phyloP scores from a whole-genome alignment of 1,140 invertebrate genomes.

The Laodelphax striatellus region DNA sequence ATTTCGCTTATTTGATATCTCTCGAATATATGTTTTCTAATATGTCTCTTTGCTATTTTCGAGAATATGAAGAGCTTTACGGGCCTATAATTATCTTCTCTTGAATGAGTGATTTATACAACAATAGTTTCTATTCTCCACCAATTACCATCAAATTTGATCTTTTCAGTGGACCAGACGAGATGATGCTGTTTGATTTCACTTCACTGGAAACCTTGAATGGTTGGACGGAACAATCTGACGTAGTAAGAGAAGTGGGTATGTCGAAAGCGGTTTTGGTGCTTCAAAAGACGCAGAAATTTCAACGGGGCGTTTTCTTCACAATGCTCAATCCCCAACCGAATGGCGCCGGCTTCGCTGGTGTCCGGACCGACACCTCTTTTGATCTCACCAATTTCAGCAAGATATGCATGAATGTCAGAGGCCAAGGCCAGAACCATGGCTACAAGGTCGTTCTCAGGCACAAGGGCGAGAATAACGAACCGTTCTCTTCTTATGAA shows the following conservation, averaged over 20 bases:
- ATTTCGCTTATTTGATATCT: too few relatives aligned
- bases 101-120: too few relatives aligned
- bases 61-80: too few relatives aligned
- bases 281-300: conserved; percentile 43
- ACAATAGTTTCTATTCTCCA: too few relatives aligned
- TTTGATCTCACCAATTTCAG: conserved; percentile 37
- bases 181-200: conserved; percentile 34
- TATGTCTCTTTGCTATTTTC: too few relatives aligned
- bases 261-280: conserved; percentile 50
- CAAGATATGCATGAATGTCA: conserved; percentile 39
- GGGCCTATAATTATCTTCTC: too few relatives aligned
- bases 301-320: conserved; percentile 52
- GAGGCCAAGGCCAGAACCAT: conserved; percentile 41
- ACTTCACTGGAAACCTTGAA: conserved; percentile 27
- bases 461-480: conserved; percentile 41
- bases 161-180: conserved; percentile 12
- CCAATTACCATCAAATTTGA: too few relatives aligned
- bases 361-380: conserved; percentile 35
- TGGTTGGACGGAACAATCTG: conserved; percentile 48
- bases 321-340: conserved; percentile 52
- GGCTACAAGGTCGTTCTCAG: conserved; percentile 48
- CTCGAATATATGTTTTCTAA: too few relatives aligned
- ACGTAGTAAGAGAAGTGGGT: conserved; percentile 48
- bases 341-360: conserved; percentile 58
- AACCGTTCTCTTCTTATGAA: conserved; percentile 47